These are phyloP conservation scores for Micromussa lordhowensis DNA, from an alignment of 92 coral and sea anemone species.

Conservation along the genomic window DNA sequence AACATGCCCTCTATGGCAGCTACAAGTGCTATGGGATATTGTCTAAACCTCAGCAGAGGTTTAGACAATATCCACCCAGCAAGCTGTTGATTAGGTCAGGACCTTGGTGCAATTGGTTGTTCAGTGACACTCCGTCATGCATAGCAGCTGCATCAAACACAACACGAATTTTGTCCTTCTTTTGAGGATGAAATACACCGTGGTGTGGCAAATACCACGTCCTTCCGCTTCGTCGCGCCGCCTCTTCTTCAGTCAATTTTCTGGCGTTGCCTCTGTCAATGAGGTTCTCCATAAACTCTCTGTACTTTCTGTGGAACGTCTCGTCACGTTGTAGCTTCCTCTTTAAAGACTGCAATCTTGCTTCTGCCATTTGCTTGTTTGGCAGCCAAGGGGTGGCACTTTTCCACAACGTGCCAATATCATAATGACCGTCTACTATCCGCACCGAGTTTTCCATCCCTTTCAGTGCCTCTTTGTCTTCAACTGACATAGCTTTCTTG, in stretches of 20 bases:
- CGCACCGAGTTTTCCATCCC: no score
- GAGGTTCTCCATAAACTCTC: no score
- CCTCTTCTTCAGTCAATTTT: no score
- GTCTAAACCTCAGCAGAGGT: constrained; percentile 64
- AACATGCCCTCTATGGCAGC: constrained; percentile 75
- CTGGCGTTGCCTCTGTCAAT: no score
- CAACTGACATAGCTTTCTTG: no score
- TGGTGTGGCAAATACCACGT: constrained; percentile 76
- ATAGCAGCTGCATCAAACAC: constrained; percentile 73
- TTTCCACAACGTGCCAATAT: constrained; percentile 75
- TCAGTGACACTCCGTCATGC: constrained; percentile 63
- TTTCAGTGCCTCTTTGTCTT: no score
- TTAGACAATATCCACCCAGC: no score
- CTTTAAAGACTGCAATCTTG: no score
- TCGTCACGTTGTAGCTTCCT: neutral
- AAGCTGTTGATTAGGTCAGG: constrained; percentile 71
- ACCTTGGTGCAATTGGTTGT: constrained; percentile 69
- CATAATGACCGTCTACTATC: constrained; percentile 62
- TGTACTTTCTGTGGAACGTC: constrained; percentile 8
- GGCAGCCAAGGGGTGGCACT: constrained; percentile 67
- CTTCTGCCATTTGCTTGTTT: no score
- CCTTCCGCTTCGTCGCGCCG: constrained; percentile 41
- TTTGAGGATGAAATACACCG: no score
- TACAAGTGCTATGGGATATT: constrained; percentile 65
- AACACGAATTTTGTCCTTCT: no score